Evolutionary conservation across 2,797 vertebrate species (phyloP).

Genomic region (Brachymystax lenok): DNA sequence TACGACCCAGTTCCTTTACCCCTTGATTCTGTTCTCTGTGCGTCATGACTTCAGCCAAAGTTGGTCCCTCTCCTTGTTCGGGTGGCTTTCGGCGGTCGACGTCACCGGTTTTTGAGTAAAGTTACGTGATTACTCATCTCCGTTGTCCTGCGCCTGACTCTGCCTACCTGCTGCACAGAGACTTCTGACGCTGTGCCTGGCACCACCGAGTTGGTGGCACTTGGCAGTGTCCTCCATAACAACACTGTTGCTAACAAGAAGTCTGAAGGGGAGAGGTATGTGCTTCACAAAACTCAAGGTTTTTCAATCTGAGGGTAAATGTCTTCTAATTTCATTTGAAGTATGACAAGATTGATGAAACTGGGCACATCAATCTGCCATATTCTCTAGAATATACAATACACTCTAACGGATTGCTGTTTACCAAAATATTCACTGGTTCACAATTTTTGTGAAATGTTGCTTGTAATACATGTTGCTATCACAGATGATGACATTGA

Average conservation of each 20-base stretch:
- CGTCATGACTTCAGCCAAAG: too few species aligned
- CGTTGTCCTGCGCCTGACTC: too few species aligned
- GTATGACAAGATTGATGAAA: not conserved
- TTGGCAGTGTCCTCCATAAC: not conserved
- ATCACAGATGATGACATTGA: not conserved
- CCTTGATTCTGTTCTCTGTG: not conserved
- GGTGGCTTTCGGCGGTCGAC: too few species aligned
- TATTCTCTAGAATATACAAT: conserved; percentile 7
- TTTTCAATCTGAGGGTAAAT: not conserved
- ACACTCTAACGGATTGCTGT: not conserved
- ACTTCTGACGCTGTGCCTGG: too few species aligned
- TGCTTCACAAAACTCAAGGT: not conserved
- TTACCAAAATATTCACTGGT: not conserved
- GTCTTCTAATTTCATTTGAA: not conserved
- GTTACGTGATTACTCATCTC: too few species aligned
- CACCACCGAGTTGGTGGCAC: not conserved
- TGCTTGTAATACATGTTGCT: not conserved
- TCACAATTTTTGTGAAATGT: not conserved
- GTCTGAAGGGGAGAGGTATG: not conserved
- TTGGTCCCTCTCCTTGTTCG: too few species aligned
- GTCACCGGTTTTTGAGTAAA: too few species aligned
- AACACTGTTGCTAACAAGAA: not conserved
- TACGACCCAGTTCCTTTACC: not conserved
- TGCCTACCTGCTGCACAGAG: too few species aligned
- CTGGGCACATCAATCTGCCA: not conserved